phyloP scores from a whole-genome alignment of 2,113 vertebrate species.

The Phyllostomus discolor region DNA sequence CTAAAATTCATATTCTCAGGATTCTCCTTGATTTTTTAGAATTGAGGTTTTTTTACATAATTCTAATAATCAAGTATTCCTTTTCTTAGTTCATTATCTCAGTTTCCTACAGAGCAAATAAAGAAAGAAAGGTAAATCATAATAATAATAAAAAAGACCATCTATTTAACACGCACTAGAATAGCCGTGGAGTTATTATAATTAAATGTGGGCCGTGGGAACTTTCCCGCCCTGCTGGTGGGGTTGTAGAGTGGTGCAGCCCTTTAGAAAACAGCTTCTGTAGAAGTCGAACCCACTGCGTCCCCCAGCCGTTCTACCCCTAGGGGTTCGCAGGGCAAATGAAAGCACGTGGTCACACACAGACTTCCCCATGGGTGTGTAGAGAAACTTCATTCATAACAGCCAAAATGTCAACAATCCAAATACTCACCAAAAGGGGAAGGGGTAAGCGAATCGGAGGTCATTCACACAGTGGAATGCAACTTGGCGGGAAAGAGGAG shows the following conservation, averaged over 20 bases:
- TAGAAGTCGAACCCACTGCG: not conserved
- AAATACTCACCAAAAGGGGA: not conserved
- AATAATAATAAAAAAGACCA: not conserved
- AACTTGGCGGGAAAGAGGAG: not conserved
- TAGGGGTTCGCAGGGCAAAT: not conserved
- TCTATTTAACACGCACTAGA: not conserved
- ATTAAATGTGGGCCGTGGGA: not conserved
- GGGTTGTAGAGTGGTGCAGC: not conserved
- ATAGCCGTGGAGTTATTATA: not conserved
- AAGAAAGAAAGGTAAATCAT: not conserved
- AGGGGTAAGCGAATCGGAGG: not conserved
- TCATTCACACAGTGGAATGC: not conserved
- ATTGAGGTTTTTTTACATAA: not conserved
- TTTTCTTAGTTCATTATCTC: not conserved
- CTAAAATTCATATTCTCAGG: not conserved
- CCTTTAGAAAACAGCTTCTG: not conserved
- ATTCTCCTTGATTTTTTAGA: not conserved
- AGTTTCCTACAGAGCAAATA: not conserved
- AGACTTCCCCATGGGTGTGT: not conserved
- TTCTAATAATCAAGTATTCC: not conserved
- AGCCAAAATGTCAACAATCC: not conserved
- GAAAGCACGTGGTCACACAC: not conserved
- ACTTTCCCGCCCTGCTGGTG: not conserved
- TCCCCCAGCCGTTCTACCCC: not conserved
- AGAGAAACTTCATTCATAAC: not conserved